Conservation (phyloP, 2,113 vertebrate species). For the Sula dactylatra region DNA sequence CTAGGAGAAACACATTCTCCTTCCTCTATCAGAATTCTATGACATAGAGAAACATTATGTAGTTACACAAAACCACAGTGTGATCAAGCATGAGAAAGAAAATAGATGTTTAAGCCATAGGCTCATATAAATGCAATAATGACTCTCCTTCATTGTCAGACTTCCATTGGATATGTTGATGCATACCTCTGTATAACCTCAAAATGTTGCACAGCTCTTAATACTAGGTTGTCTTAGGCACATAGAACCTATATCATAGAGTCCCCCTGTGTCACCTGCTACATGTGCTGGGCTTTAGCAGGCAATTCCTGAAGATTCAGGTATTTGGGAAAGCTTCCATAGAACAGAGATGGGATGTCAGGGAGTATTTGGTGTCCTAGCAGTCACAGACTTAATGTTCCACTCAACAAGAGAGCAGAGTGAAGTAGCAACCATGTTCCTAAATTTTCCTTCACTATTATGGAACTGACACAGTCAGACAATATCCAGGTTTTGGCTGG, state of each 20-base stretch:
- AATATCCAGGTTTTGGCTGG: not conserved
- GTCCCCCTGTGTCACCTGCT: not conserved
- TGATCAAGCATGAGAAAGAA: not conserved
- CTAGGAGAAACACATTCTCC: not conserved
- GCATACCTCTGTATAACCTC: not conserved
- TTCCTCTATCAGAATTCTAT: not conserved
- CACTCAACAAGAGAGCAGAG: not conserved
- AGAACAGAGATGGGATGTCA: not conserved
- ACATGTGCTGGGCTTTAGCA: not conserved
- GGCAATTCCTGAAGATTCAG: not conserved
- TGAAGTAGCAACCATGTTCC: not conserved
- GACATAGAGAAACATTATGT: not conserved
- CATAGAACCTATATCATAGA: not conserved
- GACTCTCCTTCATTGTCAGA: not conserved
- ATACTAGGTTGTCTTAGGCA: not conserved
- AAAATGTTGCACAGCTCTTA: not conserved
- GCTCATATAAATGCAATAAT: not conserved
- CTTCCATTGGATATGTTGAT: not conserved
- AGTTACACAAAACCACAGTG: not conserved
- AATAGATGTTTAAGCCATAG: not conserved
- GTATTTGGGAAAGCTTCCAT: not conserved
- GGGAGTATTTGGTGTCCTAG: not conserved
- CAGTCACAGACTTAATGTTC: not conserved
- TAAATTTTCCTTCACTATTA: not conserved
- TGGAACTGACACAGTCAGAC: not conserved